Conservation (phyloP, 2,888 invertebrate species). For the Aspidapion aeneum region DNA sequence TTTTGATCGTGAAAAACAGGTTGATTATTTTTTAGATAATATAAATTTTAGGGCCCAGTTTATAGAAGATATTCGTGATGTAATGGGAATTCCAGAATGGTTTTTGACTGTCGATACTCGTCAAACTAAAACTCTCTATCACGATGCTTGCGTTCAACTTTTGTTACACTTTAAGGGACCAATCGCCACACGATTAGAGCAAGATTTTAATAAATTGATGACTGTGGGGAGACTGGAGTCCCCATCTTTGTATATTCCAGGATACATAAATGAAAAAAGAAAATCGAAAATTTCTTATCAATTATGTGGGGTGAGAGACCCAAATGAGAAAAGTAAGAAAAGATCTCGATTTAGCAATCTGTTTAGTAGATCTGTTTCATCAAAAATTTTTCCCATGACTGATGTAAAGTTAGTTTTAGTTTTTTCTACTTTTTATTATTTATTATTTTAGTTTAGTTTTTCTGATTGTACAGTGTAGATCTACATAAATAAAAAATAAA, state of each 20-base stretch:
- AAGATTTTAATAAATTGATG: slow-evolving; percentile 73
- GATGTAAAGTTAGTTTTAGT: not conserved
- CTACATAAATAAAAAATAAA: no score
- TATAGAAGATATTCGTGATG: slow-evolving; percentile 72
- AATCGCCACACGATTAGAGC: slow-evolving; percentile 72
- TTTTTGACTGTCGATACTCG: slow-evolving; percentile 82
- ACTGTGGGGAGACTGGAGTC: slow-evolving; percentile 69
- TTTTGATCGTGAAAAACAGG: no score
- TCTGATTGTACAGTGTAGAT: no score
- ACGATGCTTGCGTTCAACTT: slow-evolving; percentile 79
- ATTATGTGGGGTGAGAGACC: slow-evolving; percentile 73
- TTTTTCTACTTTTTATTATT: not conserved
- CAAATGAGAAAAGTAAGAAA: slow-evolving; percentile 60
- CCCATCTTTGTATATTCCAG: slow-evolving; percentile 75
- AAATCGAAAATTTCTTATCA: slow-evolving; percentile 70
- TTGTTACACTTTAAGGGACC: slow-evolving; percentile 85
- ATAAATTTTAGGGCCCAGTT: slow-evolving; percentile 67
- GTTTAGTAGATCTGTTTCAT: not conserved
- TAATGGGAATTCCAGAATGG: slow-evolving; percentile 89
- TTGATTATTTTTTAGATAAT: not conserved
- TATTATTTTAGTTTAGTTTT: no score
- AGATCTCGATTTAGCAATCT: not conserved
- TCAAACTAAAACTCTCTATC: slow-evolving; percentile 71
- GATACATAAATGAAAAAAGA: slow-evolving; percentile 67
- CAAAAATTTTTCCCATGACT: not conserved